Evolutionary conservation across 2,888 invertebrate genomes (phyloP).

Genomic region (Salpingus planirostris): DNA sequence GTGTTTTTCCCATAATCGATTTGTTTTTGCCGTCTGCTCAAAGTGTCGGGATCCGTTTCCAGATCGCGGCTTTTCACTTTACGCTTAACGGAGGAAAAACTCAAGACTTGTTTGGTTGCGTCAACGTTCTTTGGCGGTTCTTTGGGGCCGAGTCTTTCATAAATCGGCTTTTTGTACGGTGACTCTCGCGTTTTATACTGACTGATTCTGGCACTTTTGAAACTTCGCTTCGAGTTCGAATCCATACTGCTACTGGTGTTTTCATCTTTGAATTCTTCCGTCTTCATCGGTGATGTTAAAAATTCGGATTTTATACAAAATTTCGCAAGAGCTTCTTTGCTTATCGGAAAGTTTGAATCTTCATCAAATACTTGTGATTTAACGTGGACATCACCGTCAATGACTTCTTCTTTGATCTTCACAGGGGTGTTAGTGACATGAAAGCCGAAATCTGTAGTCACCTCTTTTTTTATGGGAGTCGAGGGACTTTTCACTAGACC

Average conservation of each 20-base stretch:
- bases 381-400: no score
- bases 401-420: constrained; percentile 2
- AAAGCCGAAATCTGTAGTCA: no score
- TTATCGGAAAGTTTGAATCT: constrained; percentile 24
- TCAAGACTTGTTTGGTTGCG: background rate
- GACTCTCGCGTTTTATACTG: constrained; percentile 8
- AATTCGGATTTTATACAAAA: constrained; percentile 17
- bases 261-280: no score
- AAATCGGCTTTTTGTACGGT: constrained; percentile 7
- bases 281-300: constrained; percentile 15
- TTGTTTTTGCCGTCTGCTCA: constrained; percentile 81
- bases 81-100: constrained; percentile 12
- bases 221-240: no score
- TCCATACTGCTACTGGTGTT: no score
- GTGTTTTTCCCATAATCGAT: constrained; percentile 95
- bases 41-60: constrained; percentile 65
- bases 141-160: constrained; percentile 5
- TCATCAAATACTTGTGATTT: constrained; percentile 16
- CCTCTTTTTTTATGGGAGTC: background rate
- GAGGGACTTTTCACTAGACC: constrained; percentile 2
- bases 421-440: no score
- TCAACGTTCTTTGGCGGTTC: background rate
- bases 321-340: constrained; percentile 21
- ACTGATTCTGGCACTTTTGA: constrained; percentile 3
- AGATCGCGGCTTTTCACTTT: constrained; percentile 27